Base-by-base conservation (phyloP, 2,888 invertebrate genomes). In the Boloria selene region DNA sequence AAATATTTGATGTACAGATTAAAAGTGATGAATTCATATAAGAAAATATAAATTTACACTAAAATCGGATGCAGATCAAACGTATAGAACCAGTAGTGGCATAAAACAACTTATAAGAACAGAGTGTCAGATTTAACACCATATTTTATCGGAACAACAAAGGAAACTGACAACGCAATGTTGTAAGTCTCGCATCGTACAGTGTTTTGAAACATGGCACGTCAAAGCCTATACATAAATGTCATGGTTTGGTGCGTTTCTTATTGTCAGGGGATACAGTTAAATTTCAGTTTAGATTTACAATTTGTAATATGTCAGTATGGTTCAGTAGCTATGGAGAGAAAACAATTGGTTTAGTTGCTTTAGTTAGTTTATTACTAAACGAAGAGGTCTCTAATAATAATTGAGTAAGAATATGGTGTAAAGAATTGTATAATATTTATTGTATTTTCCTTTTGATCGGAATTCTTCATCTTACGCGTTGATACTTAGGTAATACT, bases 131-230 rank as follows among this genome's bases (percentile, higher is more conserved):
- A 38, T 31, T 13, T 17, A 59, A 14, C 59, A 38, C 49, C 17
- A 59, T 59, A 59, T 59, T 31, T 59, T 59, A 59, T 59, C 31
- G 42, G 3, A 55, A 47, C 58, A 61, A 68, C 65, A 65, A 68
- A 68, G 65, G 58, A n/a, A 47, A 62, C 70, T 70, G 64, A 70
- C 66, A 72, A 69, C 69, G 63, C 65, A 70, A 69, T 70, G 69
- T 68, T 70, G 50, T 14, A 59, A 31, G 59, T 70, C 72, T 71
- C 69, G 70, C 71, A 68, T 66, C 58, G 62, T 65, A 63, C 70
- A 71, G 60, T 69, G 72, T 75, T 77, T 73, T 73, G 72, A 75
- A 73, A 75, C 68, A 68, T 66, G 61, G 62, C 61, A 60, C 61
- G 63, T 64, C 52, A 59, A 64, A 59, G 26, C 4, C 17, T 52